A percentile compares a stretch with the other conserved stretches of the same genome.
Conservation (phyloP, 2,797 vertebrate species). For the Lindbergichthys nudifrons region DNA sequence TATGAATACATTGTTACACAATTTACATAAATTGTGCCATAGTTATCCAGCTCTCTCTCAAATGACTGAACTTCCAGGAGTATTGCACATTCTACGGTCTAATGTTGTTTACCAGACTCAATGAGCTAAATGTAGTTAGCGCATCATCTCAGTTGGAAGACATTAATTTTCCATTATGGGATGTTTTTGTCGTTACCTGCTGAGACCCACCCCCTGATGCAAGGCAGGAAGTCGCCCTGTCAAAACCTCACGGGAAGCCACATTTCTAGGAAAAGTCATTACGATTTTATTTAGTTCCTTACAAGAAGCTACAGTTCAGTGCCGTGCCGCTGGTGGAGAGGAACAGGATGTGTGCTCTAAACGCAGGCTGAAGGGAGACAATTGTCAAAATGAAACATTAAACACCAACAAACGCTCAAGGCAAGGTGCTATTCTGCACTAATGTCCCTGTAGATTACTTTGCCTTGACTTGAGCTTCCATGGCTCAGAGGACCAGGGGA, state of each 20-base stretch:
- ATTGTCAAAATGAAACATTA: conserved; percentile 81
- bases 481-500: conserved; percentile 47
- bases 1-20: conserved; percentile 61
- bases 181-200: conserved; percentile 79
- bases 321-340: conserved; percentile 56
- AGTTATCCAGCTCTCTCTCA: conserved; percentile 63
- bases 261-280: conserved; percentile 68
- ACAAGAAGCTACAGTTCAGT: conserved; percentile 57
- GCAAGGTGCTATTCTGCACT: conserved; percentile 69
- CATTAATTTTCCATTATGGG: conserved; percentile 87
- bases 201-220: conserved; percentile 72
- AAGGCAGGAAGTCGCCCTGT: conserved; percentile 60
- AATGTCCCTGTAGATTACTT: conserved; percentile 71
- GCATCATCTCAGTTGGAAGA: conserved; percentile 78
- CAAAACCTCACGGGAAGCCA: conserved; percentile 44
- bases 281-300: conserved; percentile 16
- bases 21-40: conserved; percentile 66
- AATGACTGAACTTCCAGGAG: conserved; percentile 66
- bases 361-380: conserved; percentile 54
- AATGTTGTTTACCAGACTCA: conserved; percentile 78
- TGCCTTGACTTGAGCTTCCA: conserved; percentile 57
- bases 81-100: conserved; percentile 53
- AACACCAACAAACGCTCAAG: conserved; percentile 73
- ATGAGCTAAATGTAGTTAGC: conserved; percentile 73
- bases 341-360: conserved; percentile 69